A percentile compares a stretch with the other conserved stretches of the same genome.
Evolutionary conservation across 1,140 invertebrate species (phyloP).

Genomic region (Pachypeltis micranthus): DNA sequence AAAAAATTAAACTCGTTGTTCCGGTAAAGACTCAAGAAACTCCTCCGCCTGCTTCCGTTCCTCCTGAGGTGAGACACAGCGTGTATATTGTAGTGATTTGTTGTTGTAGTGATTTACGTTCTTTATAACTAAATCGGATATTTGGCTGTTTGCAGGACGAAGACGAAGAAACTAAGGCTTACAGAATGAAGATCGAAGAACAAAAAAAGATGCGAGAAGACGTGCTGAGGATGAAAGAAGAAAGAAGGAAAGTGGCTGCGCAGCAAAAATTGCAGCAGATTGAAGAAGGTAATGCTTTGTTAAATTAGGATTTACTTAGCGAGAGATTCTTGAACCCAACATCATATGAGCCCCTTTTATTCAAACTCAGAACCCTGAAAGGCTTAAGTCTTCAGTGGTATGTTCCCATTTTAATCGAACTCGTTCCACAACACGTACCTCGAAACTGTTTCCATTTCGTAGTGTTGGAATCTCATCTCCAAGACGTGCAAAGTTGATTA

Average conservation of each 20-base stretch:
- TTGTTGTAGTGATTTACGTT: background rate
- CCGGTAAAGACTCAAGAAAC: background rate
- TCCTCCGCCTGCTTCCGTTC: background rate
- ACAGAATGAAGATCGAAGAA: constrained; percentile 51
- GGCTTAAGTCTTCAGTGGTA: no score
- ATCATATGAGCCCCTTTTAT: no score
- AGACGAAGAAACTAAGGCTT: constrained; percentile 48
- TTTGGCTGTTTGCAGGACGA: constrained; percentile 33
- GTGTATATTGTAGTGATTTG: background rate
- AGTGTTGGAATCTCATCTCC: no score
- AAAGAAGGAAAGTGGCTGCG: constrained; percentile 44
- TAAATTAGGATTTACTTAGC: no score
- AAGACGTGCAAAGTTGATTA: no score
- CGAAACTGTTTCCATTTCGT: no score
- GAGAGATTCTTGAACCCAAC: no score
- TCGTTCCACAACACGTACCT: no score
- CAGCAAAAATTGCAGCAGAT: constrained; percentile 34
- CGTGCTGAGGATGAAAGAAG: constrained; percentile 47
- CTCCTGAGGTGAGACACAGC: background rate
- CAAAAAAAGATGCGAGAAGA: constrained; percentile 48
- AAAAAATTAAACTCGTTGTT: no score
- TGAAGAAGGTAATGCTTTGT: constrained; percentile 27
- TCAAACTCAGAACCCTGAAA: no score
- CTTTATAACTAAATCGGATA: background rate
- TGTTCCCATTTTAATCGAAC: no score